Conservation (phyloP, 2,888 invertebrate species). For the Lasioglossum lativentre region DNA sequence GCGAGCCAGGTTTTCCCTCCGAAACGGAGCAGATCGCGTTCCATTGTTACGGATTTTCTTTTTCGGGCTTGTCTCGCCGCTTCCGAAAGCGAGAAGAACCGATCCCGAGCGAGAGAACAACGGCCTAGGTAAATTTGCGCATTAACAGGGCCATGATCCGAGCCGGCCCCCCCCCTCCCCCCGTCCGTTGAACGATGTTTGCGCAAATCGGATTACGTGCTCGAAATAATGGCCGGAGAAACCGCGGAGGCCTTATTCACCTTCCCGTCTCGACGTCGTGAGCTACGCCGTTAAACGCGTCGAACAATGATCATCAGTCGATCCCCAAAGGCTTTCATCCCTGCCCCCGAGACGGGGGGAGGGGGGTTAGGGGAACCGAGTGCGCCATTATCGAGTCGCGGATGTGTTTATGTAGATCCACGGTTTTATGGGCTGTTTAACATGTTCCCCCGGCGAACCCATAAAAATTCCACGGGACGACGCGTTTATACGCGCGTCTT, state of each 20-base stretch:
- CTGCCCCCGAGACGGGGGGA: background rate
- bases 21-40: conserved; percentile 24
- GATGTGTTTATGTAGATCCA: conserved; percentile 11
- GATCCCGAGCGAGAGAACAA: background rate
- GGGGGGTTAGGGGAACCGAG: background rate
- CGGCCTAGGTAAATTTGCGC: conserved; percentile 29
- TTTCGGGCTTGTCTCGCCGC: background rate
- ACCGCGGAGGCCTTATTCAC: background rate
- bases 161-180: background rate
- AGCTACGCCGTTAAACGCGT: background rate
- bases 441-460: background rate
- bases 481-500: background rate
- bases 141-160: background rate
- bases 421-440: background rate
- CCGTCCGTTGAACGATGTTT: conserved; percentile 1
- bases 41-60: conserved; percentile 58
- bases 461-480: background rate
- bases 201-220: conserved; percentile 8
- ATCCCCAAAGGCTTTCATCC: background rate
- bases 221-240: conserved; percentile 18
- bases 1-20: conserved; percentile 55
- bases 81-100: background rate
- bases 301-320: background rate
- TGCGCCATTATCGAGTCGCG: background rate
- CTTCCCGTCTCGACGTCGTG: background rate